Conservation (phyloP, 2,797 vertebrate genomes). For the Hydrolagus colliei region DNA sequence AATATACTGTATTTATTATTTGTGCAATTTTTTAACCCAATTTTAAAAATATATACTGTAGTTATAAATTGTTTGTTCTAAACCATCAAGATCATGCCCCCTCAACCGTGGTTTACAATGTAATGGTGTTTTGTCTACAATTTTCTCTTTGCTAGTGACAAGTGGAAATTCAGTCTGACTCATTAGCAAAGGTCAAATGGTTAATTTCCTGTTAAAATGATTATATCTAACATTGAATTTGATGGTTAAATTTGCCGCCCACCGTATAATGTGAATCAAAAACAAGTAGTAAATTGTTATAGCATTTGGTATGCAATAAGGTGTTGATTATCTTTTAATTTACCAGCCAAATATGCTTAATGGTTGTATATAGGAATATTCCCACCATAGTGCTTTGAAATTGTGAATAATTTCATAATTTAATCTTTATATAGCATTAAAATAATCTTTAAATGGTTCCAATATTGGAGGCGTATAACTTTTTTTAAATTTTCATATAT, state of each 20-base stretch:
- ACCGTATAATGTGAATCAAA: neutral
- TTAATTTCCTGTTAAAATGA: slow-evolving; percentile 23
- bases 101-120: neutral
- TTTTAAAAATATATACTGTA: too few species aligned
- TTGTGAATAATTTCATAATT: too few species aligned
- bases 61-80: neutral
- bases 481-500: too few species aligned
- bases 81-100: neutral
- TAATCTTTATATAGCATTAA: too few species aligned
- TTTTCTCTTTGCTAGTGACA: neutral
- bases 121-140: neutral
- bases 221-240: slow-evolving; percentile 5
- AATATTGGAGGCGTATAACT: too few species aligned
- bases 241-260: neutral
- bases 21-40: neutral
- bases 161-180: slow-evolving; percentile 18
- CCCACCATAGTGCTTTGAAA: too few species aligned
- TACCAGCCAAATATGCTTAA: too few species aligned
- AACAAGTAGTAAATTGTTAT: neutral
- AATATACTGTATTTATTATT: neutral
- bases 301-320: too few species aligned
- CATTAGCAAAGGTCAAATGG: slow-evolving; percentile 10
- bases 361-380: too few species aligned
- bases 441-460: too few species aligned
- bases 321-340: too few species aligned